These are phyloP conservation scores for Eristalis tenax DNA, from an alignment of 2,888 invertebrate species.

Conservation along the genomic window DNA sequence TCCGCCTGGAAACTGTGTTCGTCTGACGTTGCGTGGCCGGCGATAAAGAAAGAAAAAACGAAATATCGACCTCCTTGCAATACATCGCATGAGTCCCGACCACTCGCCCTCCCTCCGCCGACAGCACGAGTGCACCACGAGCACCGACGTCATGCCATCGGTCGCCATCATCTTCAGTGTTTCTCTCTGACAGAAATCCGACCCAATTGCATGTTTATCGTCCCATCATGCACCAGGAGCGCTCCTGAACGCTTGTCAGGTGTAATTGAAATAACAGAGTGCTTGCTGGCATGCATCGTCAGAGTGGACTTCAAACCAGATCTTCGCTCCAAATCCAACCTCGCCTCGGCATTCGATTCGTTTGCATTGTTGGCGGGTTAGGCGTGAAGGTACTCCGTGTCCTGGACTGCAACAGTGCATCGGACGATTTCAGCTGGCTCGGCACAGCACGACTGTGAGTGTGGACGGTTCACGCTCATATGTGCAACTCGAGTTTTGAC, in stretches of 20 bases:
- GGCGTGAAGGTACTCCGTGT: slow-evolving; percentile 29
- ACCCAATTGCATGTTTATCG: not conserved
- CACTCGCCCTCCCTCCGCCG: not conserved
- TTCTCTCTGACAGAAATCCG: not conserved
- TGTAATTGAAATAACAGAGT: slow-evolving; percentile 53
- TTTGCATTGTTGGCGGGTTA: slow-evolving; percentile 23
- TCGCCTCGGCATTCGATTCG: not conserved
- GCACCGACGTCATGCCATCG: not conserved
- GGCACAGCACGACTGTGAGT: slow-evolving; percentile 2
- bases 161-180: not conserved
- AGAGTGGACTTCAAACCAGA: not conserved
- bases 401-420: slow-evolving; percentile 27
- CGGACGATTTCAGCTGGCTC: slow-evolving; percentile 35
- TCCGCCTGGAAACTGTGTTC: not conserved
- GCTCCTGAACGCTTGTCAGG: slow-evolving; percentile 41
- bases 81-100: not conserved
- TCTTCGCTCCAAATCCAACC: not conserved
- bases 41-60: no score
- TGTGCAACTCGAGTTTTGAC: not conserved
- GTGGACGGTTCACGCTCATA: slow-evolving; percentile 13
- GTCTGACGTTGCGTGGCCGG: no score
- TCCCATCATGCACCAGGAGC: not conserved
- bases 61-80: not conserved
- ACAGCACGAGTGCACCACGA: not conserved
- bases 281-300: slow-evolving; percentile 50